Conservation (phyloP, 2,888 invertebrate genomes). For the Leptopilina drosophilae region DNA sequence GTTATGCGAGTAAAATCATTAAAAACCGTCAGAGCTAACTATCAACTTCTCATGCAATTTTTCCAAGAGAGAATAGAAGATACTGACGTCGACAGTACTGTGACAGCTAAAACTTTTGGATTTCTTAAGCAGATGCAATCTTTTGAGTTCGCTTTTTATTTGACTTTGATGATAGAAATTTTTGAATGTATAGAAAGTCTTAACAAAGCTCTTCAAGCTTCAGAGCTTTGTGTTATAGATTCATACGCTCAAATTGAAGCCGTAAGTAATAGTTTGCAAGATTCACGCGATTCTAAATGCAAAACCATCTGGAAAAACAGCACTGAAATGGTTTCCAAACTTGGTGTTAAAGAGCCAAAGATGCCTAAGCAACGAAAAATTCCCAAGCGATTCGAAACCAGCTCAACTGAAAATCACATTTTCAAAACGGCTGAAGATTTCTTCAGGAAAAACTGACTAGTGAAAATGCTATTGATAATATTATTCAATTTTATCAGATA, state of each 20-base stretch:
- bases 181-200: too few species aligned
- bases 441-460: background rate
- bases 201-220: background rate
- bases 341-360: constrained; percentile 2
- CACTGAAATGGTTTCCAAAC: background rate
- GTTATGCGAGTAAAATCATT: too few species aligned
- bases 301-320: background rate
- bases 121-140: too few species aligned
- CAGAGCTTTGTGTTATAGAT: constrained; percentile 10
- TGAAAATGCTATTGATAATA: background rate
- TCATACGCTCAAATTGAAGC: background rate
- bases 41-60: too few species aligned
- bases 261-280: constrained; percentile 6
- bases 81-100: too few species aligned
- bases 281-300: constrained; percentile 2
- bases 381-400: background rate
- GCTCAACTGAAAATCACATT: constrained; percentile 8
- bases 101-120: too few species aligned
- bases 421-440: background rate
- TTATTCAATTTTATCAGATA: background rate
- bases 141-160: too few species aligned
- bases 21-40: too few species aligned
- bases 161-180: too few species aligned
- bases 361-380: background rate
- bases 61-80: too few species aligned